Evolutionary conservation across 1,140 invertebrate genomes (phyloP).

Genomic region (Lethocerus indicus): DNA sequence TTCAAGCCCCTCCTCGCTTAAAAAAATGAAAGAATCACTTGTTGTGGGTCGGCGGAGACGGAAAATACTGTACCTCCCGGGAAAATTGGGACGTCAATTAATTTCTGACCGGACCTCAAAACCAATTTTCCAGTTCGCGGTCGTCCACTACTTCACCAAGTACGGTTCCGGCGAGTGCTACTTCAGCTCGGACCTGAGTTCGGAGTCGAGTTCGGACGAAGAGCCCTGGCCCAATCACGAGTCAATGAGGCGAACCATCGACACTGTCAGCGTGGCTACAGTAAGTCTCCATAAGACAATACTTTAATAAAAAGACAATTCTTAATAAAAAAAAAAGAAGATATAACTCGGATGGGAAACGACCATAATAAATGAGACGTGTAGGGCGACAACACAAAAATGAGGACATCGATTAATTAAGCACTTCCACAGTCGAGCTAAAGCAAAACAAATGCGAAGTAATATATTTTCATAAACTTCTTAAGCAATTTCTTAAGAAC

Average conservation of each 20-base stretch:
- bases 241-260: conserved; percentile 12
- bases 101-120: too few relatives aligned
- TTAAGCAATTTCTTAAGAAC: too few relatives aligned
- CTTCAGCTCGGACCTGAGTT: conserved; percentile 44
- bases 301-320: neutral
- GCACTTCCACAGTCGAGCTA: too few relatives aligned
- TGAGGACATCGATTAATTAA: too few relatives aligned
- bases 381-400: too few relatives aligned
- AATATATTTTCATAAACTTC: too few relatives aligned
- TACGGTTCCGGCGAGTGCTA: conserved; percentile 74
- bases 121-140: conserved; percentile 43
- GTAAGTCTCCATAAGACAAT: neutral
- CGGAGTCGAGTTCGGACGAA: conserved; percentile 37
- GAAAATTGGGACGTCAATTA: too few relatives aligned
- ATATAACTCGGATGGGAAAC: neutral
- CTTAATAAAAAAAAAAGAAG: neutral
- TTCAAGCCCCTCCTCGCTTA: too few relatives aligned
- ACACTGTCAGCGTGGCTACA: too few relatives aligned
- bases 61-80: too few relatives aligned
- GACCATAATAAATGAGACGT: neutral
- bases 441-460: neutral
- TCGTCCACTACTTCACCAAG: conserved; percentile 82
- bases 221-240: conserved; percentile 24
- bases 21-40: too few relatives aligned
- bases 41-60: too few relatives aligned